Percentiles rank a stretch among this genome's conserved stretches.
These are phyloP conservation scores for Mormyrus hasselquistii DNA, from an alignment of 2,797 vertebrate genomes.

Conservation along the genomic window DNA sequence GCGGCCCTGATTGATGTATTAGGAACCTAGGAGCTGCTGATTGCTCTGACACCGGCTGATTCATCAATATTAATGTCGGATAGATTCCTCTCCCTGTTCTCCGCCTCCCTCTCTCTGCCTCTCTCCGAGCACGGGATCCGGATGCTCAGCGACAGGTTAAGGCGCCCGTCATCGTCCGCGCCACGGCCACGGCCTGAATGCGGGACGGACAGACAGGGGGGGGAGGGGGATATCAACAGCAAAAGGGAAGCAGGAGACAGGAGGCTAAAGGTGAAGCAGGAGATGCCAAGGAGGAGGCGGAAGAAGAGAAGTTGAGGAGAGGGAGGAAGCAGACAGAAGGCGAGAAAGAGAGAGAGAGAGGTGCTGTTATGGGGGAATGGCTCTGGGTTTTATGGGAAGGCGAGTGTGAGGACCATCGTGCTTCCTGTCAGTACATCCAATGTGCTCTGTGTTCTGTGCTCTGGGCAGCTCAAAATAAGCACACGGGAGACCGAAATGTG, in stretches of 20 bases:
- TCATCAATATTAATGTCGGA: constrained; percentile 9
- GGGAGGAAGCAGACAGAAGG: constrained; percentile 19
- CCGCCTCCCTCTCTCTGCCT: neutral
- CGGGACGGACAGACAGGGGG: constrained; percentile 17
- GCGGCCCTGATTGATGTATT: neutral
- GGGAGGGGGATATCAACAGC: constrained; percentile 20
- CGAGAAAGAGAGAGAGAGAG: neutral
- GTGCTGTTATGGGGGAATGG: constrained; percentile 29
- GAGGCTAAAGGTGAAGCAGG: neutral
- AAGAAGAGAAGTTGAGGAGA: neutral
- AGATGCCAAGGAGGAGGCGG: neutral
- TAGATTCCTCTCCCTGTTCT: neutral
- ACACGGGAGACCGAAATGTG: constrained; percentile 56
- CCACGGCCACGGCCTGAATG: neutral
- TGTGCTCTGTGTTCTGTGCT: constrained; percentile 36
- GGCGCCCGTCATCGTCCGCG: constrained; percentile 26
- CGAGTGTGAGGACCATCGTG: constrained; percentile 43
- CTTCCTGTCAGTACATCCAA: constrained; percentile 37
- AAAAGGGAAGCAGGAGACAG: constrained; percentile 26
- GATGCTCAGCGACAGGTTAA: constrained; percentile 33
- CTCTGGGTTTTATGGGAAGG: constrained; percentile 37
- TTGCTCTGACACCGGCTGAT: neutral
- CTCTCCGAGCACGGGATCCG: constrained; percentile 25
- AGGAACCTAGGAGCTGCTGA: neutral
- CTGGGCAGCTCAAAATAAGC: constrained; percentile 61